These are phyloP conservation scores for Phaetusa simplex DNA, from an alignment of 2,113 vertebrate genomes.

Conservation along the genomic window DNA sequence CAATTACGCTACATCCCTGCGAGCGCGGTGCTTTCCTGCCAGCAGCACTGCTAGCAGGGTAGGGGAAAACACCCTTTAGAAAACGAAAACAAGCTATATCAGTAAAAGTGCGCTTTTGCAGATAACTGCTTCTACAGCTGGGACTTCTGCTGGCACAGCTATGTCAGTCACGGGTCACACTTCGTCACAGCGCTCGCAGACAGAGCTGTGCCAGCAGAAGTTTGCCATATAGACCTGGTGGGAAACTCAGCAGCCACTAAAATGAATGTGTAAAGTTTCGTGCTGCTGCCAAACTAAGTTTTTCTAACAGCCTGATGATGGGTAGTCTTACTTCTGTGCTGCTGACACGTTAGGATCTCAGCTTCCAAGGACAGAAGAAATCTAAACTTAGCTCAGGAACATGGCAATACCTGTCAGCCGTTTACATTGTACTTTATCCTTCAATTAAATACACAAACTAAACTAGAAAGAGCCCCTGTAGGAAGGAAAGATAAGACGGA, in stretches of 20 bases:
- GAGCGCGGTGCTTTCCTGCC: not conserved
- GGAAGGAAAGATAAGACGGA: not conserved
- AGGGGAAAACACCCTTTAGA: not conserved
- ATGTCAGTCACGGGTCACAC: slow-evolving; percentile 17
- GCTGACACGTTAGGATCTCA: accelerated
- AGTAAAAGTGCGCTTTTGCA: slow-evolving; percentile 32
- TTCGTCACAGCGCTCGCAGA: not conserved
- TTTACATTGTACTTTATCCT: not conserved
- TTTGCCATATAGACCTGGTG: not conserved
- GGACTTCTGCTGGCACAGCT: slow-evolving; percentile 52
- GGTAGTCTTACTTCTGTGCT: not conserved
- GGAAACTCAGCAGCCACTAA: not conserved
- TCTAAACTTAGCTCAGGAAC: not conserved
- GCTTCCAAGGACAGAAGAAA: not conserved
- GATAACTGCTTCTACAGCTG: slow-evolving; percentile 41
- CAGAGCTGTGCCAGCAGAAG: slow-evolving; percentile 56
- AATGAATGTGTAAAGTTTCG: not conserved
- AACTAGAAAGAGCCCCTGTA: not conserved
- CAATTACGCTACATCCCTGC: not conserved
- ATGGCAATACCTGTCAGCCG: not conserved
- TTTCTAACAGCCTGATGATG: not conserved
- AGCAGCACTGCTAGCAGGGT: not conserved
- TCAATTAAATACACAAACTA: not conserved
- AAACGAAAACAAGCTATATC: slow-evolving; percentile 45
- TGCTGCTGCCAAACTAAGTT: not conserved